Evolutionary conservation across 2,113 vertebrate species (phyloP), one percentile per base, ranked within the genome.

Genomic region (Engraulis encrasicolus): DNA sequence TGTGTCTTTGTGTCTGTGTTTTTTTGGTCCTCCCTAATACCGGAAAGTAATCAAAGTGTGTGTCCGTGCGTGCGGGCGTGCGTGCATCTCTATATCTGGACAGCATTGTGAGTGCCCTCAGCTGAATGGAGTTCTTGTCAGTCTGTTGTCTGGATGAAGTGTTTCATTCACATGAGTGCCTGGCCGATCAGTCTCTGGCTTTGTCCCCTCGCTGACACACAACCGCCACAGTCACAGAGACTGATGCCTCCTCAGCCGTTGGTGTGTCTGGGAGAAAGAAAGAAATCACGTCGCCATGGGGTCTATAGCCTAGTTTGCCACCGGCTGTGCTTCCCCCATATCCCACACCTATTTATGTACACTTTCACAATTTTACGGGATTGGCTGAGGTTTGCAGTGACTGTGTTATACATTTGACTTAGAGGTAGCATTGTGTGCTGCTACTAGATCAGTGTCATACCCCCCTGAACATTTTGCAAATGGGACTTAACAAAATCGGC

Each of bases 161-260:
- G 50, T 78, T 88, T 78, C n/a, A 85, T 82, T 86, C 83, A 37
- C 50, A 40, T 52, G 79, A 84, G 79, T 58, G 31, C 31, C 19
- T 74, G 9, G 18, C 18, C 18, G n/a, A 50, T 82, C 81, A 80
- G 83, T 84, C 78, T n/a, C 20, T 80, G 6, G 1, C 9, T 78
- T 23, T 88, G 78, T 85, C 86, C 80, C 2, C 50, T 86, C 52
- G 45, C 83, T 86, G 77, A 37, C 36, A 80, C 66, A n/a, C n/a
- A n/a, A n/a, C n/a, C n/a, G 31, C 83, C 78, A 85, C 74, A 20
- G 49, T 84, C 50, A 71, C 66, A 86, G 50, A 79, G 79, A 86
- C 85, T 86, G 87, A 89, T 87, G 31, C 87, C 89, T 50, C 27
- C 27, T 82, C 83, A 84, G 78, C 81, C 18, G 40, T 37, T 17